Conservation (phyloP, 1,140 invertebrate genomes). For the Scaptomyza hsui region DNA sequence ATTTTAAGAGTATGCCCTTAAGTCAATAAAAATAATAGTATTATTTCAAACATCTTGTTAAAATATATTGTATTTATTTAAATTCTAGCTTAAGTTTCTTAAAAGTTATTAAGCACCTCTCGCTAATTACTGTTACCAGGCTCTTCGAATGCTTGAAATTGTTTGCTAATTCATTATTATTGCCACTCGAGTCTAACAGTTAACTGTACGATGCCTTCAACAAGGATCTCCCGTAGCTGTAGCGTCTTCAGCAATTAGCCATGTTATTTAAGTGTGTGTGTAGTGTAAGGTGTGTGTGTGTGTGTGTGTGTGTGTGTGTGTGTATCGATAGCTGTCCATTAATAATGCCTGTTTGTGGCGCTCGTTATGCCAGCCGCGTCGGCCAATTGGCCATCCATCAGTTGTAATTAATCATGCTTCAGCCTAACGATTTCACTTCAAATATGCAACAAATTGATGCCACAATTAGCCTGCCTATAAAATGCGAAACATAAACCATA, state of each 20-base stretch:
- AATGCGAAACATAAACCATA: conserved; percentile 15
- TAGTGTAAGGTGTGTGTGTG: too few relatives aligned
- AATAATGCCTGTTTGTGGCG: conserved; percentile 60
- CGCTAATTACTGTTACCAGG: conserved; percentile 24
- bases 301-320: conserved; percentile 32
- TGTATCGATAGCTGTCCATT: conserved; percentile 54
- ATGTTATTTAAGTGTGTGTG: conserved; percentile 17
- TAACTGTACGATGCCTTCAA: conserved; percentile 30
- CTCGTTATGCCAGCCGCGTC: conserved; percentile 55
- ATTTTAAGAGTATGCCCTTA: too few relatives aligned
- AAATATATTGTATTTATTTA: too few relatives aligned
- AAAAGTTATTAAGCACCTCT: conserved; percentile 27
- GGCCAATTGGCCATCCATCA: conserved; percentile 78
- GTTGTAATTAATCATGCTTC: conserved; percentile 77
- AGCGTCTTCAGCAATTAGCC: conserved; percentile 56
- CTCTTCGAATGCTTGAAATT: conserved; percentile 59
- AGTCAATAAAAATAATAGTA: too few relatives aligned
- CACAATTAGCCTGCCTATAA: conserved; percentile 40
- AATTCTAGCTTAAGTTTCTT: too few relatives aligned
- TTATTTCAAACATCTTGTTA: too few relatives aligned
- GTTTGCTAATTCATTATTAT: conserved; percentile 79
- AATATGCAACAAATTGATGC: conserved; percentile 52
- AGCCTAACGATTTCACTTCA: conserved; percentile 65
- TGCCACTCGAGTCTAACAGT: conserved; percentile 52
- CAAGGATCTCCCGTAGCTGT: conserved; percentile 18